Conservation (phyloP, 2,888 invertebrate species). For the Kryphioiulus occultus region DNA sequence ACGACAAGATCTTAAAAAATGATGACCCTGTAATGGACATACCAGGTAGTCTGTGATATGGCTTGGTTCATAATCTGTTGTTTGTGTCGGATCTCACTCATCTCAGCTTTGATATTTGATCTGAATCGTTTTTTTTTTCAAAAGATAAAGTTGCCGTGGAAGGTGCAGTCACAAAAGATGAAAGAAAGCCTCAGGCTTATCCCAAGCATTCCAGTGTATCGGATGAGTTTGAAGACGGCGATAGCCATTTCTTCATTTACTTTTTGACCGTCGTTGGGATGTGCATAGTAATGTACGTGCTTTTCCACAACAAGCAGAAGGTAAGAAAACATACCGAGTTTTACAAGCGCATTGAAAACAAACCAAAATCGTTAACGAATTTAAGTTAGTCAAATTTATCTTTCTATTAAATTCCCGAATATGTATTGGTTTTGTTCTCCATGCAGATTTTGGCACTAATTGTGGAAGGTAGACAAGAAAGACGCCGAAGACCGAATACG, state of each 20-base stretch:
- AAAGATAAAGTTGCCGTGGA: neutral
- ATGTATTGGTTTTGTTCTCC: neutral
- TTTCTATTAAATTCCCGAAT: neutral
- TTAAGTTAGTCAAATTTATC: neutral
- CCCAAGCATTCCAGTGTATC: neutral
- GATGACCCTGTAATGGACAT: neutral
- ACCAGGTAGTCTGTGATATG: neutral
- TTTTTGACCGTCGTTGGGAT: slow-evolving; percentile 71
- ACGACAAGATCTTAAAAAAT: neutral
- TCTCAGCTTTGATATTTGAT: neutral
- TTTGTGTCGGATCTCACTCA: too few species aligned
- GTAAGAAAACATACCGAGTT: slow-evolving; percentile 58
- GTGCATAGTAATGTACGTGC: slow-evolving; percentile 70
- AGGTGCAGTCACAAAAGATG: neutral
- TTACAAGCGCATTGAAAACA: neutral
- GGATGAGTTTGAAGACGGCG: slow-evolving; percentile 60
- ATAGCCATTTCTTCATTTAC: slow-evolving; percentile 74
- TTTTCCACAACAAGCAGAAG: slow-evolving; percentile 73
- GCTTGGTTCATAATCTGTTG: neutral
- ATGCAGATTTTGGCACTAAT: slow-evolving; percentile 54
- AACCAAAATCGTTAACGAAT: too few species aligned
- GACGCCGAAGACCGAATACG: slow-evolving; percentile 52
- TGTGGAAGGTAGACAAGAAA: slow-evolving; percentile 53
- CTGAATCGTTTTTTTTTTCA: neutral
- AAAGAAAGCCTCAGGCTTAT: neutral